Evolutionary conservation across 2,113 vertebrate species (phyloP), one percentile per base, ranked within the genome.

Genomic region (western clawed frog (Xenopus tropicalis)): DNA sequence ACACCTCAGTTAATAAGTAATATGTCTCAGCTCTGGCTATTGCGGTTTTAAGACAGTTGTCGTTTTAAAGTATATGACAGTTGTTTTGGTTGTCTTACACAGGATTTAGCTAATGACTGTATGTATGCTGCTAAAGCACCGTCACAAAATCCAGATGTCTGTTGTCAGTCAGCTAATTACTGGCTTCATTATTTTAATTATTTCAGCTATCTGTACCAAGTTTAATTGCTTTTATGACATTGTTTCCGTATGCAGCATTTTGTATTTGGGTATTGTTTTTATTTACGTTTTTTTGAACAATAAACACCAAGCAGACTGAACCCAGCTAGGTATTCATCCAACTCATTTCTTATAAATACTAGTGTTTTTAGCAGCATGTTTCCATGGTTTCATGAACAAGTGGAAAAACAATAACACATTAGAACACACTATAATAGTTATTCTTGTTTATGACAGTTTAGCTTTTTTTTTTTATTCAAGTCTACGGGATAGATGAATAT

Each of bases 131-230:
- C 61, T 42, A 54, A 52, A 51, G 70, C 12, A 51, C 51, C 56
- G 58, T 57, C 21, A 8, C 12, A 14, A 29, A 72, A 56, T 57
- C 37, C 71, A 57, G 51, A 72, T 66, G 71, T 44, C 13, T 66
- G 48, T 66, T 72, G 62, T 63, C 51, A 65, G 48, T 72, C 48
- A 72, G 44, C 61, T 66, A 65, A 72, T 72, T 65, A 72, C n/a
- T 14, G 22, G 52, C 48, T 42, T 72, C 71, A 65, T 72, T 66
- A 72, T 72, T 72, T 66, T 57, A 63, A 72, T 72, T 66, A 65
- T 72, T 66, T 48, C 23, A 43, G 46, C 61, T 54, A 65, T 65
- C 71, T 65, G 37, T 51, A 43, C 43, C 19, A 14, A 19, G 20
- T 65, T 11, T 65, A 63, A 72, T 66, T 72, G 52, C 29, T 14